Evolutionary conservation across 2,113 vertebrate species (phyloP).

Genomic region (Lonchura striata): DNA sequence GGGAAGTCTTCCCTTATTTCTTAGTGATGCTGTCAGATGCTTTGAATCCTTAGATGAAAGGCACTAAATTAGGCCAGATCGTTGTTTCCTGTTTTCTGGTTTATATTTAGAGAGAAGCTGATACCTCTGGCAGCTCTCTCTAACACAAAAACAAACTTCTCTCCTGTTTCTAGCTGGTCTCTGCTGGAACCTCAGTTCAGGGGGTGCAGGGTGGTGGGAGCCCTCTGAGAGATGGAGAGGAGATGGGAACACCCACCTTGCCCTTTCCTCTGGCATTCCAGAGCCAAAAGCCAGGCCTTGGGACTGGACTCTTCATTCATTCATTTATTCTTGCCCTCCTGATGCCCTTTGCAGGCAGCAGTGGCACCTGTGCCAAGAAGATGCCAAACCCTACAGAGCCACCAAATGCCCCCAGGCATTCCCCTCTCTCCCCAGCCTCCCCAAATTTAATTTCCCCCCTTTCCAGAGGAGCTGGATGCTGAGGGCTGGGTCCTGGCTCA

Average conservation of each 20-base stretch:
- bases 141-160: background rate
- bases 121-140: background rate
- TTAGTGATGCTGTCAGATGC: background rate
- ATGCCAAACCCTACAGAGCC: background rate
- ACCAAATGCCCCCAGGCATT: background rate
- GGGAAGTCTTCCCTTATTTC: background rate
- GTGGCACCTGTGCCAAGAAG: background rate
- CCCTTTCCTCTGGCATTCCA: background rate
- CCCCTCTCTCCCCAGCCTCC: background rate
- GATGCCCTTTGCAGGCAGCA: background rate
- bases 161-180: background rate
- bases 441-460: background rate
- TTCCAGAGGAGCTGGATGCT: background rate
- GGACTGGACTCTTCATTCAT: background rate
- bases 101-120: conserved; percentile 41
- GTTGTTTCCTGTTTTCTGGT: conserved; percentile 28
- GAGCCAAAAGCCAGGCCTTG: background rate
- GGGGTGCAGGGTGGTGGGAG: background rate
- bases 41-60: conserved; percentile 48
- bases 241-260: background rate
- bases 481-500: background rate
- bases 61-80: conserved; percentile 43
- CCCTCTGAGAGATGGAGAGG: accelerated
- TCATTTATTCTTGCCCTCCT: background rate
- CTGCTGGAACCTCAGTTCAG: background rate